Conservation (phyloP, 2,113 vertebrate species). For the Elachura formosa region DNA sequence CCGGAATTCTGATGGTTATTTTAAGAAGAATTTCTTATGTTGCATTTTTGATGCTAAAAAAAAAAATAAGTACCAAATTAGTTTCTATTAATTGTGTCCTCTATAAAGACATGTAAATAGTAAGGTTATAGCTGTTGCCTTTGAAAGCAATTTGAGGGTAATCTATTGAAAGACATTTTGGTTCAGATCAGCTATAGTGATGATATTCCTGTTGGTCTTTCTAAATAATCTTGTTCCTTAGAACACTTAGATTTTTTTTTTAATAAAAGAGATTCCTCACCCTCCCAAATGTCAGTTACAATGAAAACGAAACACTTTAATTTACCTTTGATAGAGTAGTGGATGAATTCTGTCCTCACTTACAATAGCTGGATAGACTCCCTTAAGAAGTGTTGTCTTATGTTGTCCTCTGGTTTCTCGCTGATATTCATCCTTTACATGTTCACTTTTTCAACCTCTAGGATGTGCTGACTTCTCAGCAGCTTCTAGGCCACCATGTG, state of each 20-base stretch:
- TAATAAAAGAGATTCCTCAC: neutral
- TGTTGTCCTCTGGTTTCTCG: neutral
- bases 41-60: neutral
- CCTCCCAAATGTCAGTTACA: neutral
- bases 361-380: neutral
- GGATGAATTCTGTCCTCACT: neutral
- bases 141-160: neutral
- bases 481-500: neutral
- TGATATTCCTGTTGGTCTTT: neutral
- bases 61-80: neutral
- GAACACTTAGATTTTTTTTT: neutral
- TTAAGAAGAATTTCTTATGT: neutral
- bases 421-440: neutral
- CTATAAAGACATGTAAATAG: neutral
- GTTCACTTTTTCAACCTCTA: fast-evolving
- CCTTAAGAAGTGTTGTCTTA: neutral
- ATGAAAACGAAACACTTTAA: neutral
- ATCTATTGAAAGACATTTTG: neutral
- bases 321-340: neutral
- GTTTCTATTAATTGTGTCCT: neutral
- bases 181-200: neutral
- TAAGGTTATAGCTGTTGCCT: neutral
- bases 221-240: neutral
- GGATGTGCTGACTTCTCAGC: neutral
- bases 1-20: neutral